Percentiles rank a stretch among this genome's conserved stretches.
These are phyloP conservation scores for Nesoenas mayeri DNA, from an alignment of 2,113 vertebrate species.

Conservation along the genomic window DNA sequence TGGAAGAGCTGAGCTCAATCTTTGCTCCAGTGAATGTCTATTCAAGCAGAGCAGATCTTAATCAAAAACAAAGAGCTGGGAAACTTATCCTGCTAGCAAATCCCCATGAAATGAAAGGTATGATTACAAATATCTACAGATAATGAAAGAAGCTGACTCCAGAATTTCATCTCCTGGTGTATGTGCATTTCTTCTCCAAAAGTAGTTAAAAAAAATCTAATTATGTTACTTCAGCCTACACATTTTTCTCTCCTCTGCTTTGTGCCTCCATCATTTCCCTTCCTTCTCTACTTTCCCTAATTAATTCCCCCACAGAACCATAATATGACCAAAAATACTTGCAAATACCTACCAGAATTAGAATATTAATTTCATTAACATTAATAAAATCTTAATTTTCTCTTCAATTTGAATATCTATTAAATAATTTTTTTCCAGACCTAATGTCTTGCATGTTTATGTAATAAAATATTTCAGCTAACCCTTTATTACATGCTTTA, in stretches of 20 bases:
- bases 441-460: background rate
- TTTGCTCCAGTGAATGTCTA: background rate
- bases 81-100: background rate
- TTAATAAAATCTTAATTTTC: background rate
- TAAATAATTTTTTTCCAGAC: background rate
- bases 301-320: rapidly evolving
- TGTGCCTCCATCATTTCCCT: rapidly evolving
- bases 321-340: background rate
- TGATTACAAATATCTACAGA: background rate
- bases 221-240: background rate
- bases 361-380: background rate
- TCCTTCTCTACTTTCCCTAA: background rate
- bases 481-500: background rate
- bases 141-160: background rate
- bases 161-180: background rate
- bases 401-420: background rate
- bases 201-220: background rate
- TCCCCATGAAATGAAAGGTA: background rate
- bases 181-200: background rate
- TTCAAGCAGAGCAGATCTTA: background rate
- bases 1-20: background rate
- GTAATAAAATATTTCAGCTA: background rate
- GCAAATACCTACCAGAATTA: background rate
- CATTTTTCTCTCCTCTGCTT: background rate
- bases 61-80: background rate